Evolutionary conservation across 2,113 vertebrate species (phyloP), one percentile per base, ranked within the genome.

Genomic region (Ascaphus truei): DNA sequence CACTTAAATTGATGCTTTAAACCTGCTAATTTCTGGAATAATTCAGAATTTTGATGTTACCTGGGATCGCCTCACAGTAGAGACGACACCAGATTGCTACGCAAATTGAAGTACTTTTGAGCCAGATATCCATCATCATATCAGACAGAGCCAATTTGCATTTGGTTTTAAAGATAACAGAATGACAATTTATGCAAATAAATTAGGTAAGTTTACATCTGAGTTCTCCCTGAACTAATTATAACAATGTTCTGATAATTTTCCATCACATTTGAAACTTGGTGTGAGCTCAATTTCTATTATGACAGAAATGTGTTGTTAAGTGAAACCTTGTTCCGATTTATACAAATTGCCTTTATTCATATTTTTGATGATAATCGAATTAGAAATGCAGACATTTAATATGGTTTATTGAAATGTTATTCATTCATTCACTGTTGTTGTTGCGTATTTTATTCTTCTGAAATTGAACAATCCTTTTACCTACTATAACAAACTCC

Each of bases 1-100:
- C 93, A 94, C 94, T 94, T 93, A 94, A 92, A 97, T 92, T 93
- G 93, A 91, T 93, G 94, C 93, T 92, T 91, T 92, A 95, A 95
- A 93, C 88, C 93, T 91, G 89, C 88, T 95, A 93, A 93, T 89
- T 91, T 92, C 90, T 88, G 87, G 90, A 90, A 92, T 94, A 94
- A 97, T 94, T 92, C 92, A 89, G 89, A 91, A 93, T 94, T 91
- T 91, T 87, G 90, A 91, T 92, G 90, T 90, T 89, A 89, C 89
- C 91, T 91, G 89, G 85, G 91, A 92, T 87, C 85, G 86, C 84
- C 89, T 90, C 86, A 86, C 86, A 88, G 86, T 85, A 89, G 89
- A 88, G 90, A 84, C 80, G 74, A 86, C 86, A 85, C 82, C 88
- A 91, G 88, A 84, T 91, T 92, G 88, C 84, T 89, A 89, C 89